Conservation (phyloP, 1,140 invertebrate genomes). For the Anastatus disparis region DNA sequence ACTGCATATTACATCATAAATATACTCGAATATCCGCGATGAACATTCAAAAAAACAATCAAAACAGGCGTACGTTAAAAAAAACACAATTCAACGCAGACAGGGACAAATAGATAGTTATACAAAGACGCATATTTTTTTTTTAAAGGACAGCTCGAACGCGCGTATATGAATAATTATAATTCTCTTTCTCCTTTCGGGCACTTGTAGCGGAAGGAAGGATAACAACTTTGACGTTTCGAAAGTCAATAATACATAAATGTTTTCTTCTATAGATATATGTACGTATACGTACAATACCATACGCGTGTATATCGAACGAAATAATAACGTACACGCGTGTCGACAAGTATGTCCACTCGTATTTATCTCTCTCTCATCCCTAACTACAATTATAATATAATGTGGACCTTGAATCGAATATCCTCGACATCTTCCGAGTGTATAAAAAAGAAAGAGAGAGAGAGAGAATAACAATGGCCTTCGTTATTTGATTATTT, state of each 20-base stretch:
- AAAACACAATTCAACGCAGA: no score
- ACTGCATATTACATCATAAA: no score
- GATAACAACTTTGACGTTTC: slow-evolving; percentile 47
- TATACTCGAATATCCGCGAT: no score
- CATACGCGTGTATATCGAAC: no score
- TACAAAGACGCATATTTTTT: no score
- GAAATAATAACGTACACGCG: slow-evolving; percentile 1
- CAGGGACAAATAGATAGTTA: not conserved
- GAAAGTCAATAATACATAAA: slow-evolving; percentile 45
- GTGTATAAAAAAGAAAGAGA: no score
- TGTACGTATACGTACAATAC: not conserved
- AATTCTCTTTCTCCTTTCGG: no score
- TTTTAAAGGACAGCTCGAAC: not conserved
- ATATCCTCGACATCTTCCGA: slow-evolving; percentile 48
- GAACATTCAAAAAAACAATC: no score
- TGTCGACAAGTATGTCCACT: slow-evolving; percentile 45
- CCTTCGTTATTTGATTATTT: slow-evolving; percentile 31
- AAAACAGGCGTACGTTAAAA: no score
- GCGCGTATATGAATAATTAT: not conserved
- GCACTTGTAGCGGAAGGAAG: slow-evolving; percentile 43
- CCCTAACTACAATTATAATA: no score
- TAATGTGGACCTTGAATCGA: slow-evolving; percentile 52
- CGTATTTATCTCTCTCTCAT: slow-evolving; percentile 28
- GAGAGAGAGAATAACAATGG: no score
- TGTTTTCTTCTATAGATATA: no score